Conservation (phyloP, 2,797 vertebrate genomes). For the Liparis tanakae region DNA sequence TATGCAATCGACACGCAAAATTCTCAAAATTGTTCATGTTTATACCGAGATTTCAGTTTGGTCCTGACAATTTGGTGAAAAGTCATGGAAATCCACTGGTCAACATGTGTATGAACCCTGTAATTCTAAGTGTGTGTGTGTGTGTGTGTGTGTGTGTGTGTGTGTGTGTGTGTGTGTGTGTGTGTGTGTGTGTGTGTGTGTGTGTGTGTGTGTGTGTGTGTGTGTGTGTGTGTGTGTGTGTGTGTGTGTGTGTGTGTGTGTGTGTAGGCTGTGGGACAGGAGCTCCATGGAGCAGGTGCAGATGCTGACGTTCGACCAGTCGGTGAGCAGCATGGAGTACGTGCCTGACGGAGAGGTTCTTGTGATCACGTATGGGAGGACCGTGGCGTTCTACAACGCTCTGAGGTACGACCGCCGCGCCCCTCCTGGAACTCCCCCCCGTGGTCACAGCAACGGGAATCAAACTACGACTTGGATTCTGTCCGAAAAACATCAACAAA, state of each 20-base stretch:
- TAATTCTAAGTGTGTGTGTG: too few species aligned
- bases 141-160: too few species aligned
- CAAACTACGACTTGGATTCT: not conserved
- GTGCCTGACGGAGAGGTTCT: constrained; percentile 92
- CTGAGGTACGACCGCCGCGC: constrained; percentile 81
- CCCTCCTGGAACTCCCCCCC: not conserved
- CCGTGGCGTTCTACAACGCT: constrained; percentile 94
- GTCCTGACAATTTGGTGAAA: too few species aligned
- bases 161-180: too few species aligned
- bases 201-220: too few species aligned
- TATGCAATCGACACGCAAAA: too few species aligned
- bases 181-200: too few species aligned
- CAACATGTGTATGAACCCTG: too few species aligned
- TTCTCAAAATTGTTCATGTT: too few species aligned
- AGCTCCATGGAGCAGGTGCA: constrained; percentile 90
- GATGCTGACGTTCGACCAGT: constrained; percentile 89
- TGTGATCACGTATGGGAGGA: constrained; percentile 94
- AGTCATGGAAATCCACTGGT: too few species aligned
- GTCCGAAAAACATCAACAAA: not conserved
- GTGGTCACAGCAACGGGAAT: not conserved
- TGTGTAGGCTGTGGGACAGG: constrained; percentile 90
- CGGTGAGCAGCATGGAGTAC: constrained; percentile 98
- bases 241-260: not conserved
- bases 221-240: too few species aligned
- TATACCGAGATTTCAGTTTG: too few species aligned